These are phyloP conservation scores for Pipra filicauda DNA, from an alignment of 2,113 vertebrate genomes.

Conservation along the genomic window DNA sequence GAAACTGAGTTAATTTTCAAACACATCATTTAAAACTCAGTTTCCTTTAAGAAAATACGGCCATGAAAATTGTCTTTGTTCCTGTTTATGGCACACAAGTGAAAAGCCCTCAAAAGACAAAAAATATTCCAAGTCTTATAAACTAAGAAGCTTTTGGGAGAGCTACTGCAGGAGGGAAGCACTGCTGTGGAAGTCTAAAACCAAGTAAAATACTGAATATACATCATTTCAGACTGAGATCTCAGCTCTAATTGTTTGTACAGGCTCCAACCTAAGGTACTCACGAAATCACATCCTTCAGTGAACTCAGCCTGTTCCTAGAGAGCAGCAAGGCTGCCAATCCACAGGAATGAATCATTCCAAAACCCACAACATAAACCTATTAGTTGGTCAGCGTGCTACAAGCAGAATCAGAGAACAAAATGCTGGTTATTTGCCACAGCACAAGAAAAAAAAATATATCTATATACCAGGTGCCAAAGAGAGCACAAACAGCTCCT, in stretches of 20 bases:
- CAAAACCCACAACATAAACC: constrained; percentile 50
- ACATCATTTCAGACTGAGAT: neutral
- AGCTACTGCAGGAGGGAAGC: neutral
- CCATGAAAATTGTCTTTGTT: neutral
- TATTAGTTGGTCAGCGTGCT: constrained; percentile 39
- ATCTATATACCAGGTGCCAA: neutral
- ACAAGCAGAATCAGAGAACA: constrained; percentile 11
- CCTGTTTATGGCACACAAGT: neutral
- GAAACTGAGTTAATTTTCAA: neutral
- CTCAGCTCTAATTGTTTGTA: neutral
- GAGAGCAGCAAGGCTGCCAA: constrained; percentile 57
- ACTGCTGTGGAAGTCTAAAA: neutral
- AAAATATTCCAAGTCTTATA: neutral
- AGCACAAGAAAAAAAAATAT: neutral
- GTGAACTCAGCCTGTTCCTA: constrained; percentile 46
- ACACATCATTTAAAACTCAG: neutral
- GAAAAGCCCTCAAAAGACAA: neutral
- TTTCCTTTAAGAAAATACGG: neutral
- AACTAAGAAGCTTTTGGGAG: neutral
- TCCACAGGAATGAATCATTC: constrained; percentile 56
- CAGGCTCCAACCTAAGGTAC: neutral
- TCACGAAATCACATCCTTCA: constrained; percentile 12
- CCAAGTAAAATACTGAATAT: neutral
- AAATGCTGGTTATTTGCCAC: neutral
- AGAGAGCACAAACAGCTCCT: neutral